Evolutionary conservation across 2,797 vertebrate genomes (phyloP).

Genomic region (Micromesistius poutassou): DNA sequence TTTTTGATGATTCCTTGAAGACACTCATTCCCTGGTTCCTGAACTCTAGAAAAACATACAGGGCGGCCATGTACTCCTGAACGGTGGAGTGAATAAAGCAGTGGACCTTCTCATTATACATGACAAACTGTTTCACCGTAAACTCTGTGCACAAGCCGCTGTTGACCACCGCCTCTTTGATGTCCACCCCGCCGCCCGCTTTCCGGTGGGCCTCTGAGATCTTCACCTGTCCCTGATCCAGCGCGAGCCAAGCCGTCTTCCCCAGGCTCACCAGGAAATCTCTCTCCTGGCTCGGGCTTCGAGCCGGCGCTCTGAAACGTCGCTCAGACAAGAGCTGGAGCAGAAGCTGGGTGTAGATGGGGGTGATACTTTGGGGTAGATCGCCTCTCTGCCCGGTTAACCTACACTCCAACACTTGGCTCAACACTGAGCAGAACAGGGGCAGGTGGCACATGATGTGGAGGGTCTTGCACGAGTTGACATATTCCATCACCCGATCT

Average conservation of each 20-base stretch:
- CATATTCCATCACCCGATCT: constrained; percentile 48
- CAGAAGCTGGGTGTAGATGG: constrained; percentile 69
- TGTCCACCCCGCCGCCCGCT: not conserved
- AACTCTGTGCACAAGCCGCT: constrained; percentile 64
- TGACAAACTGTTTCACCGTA: constrained; percentile 37
- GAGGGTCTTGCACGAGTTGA: constrained; percentile 63
- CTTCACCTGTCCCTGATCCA: constrained; percentile 52
- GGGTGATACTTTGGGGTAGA: constrained; percentile 61
- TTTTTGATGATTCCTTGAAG: constrained; percentile 41
- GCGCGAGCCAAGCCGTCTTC: constrained; percentile 60
- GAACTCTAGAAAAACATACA: constrained; percentile 63
- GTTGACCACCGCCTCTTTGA: constrained; percentile 41
- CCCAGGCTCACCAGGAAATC: constrained; percentile 66
- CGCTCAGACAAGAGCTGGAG: constrained; percentile 43
- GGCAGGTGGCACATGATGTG: constrained; percentile 77
- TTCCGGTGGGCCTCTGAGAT: constrained; percentile 45
- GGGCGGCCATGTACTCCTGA: constrained; percentile 75
- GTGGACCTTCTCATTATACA: constrained; percentile 51
- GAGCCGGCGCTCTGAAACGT: constrained; percentile 15
- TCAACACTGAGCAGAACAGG: constrained; percentile 62
- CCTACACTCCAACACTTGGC: constrained; percentile 41
- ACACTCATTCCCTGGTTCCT: constrained; percentile 54
- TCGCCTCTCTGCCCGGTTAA: constrained; percentile 33
- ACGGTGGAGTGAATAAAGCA: constrained; percentile 73
- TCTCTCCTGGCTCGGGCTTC: constrained; percentile 17